Conservation (phyloP, 2,888 invertebrate genomes). For the Oxyteleia sp. region DNA sequence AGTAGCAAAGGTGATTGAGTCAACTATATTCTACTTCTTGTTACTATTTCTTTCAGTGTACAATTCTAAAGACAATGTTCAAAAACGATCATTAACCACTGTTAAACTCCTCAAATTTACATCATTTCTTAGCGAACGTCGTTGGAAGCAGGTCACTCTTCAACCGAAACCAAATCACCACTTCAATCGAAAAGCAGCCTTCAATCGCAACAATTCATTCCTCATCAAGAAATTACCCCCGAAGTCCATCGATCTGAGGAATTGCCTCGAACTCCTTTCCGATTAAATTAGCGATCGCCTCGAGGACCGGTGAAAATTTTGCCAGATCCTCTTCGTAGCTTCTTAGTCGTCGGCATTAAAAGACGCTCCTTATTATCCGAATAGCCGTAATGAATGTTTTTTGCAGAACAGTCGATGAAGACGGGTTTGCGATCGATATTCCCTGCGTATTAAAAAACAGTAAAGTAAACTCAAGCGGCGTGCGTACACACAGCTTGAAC, state of each 20-base stretch:
- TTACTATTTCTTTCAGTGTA: too few relatives aligned
- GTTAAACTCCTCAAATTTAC: too few relatives aligned
- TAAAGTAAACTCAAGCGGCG: slow-evolving; percentile 67
- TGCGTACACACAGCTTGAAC: slow-evolving; percentile 36
- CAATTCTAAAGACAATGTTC: too few relatives aligned
- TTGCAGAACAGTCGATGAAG: slow-evolving; percentile 61
- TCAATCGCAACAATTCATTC: slow-evolving; percentile 4
- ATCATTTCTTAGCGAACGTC: too few relatives aligned
- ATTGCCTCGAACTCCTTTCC: slow-evolving; percentile 14
- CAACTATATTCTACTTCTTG: too few relatives aligned
- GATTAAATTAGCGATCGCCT: slow-evolving; percentile 51
- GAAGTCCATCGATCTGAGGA: slow-evolving; percentile 37
- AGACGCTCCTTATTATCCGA: slow-evolving; percentile 73
- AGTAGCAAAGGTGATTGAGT: too few relatives aligned
- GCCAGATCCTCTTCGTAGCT: slow-evolving; percentile 19
- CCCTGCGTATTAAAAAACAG: slow-evolving; percentile 68
- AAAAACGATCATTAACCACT: too few relatives aligned
- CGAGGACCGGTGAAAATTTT: slow-evolving; percentile 29
- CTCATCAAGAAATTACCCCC: slow-evolving; percentile 17
- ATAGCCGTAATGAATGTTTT: slow-evolving; percentile 75
- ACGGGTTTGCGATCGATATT: slow-evolving; percentile 70
- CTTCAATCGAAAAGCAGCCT: too few relatives aligned
- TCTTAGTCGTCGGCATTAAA: slow-evolving; percentile 53
- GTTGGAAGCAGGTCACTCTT: too few relatives aligned
- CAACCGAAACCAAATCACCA: too few relatives aligned